Conservation (phyloP, 2,113 vertebrate species). For the Hymenochirus boettgeri region DNA sequence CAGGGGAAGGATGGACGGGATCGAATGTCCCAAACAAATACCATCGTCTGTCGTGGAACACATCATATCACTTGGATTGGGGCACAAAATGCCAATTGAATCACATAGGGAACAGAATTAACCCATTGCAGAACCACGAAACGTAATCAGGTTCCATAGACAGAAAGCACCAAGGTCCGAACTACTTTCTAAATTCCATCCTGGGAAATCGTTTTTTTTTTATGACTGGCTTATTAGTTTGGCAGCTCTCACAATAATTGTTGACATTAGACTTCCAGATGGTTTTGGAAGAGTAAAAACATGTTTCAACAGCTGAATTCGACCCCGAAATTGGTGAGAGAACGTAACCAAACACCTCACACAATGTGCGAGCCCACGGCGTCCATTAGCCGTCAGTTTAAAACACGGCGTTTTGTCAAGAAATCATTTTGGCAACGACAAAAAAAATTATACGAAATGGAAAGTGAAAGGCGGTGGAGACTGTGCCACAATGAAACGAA, state of each 20-base stretch:
- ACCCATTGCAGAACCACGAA: too few relatives aligned
- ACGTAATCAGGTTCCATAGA: too few relatives aligned
- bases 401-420: too few relatives aligned
- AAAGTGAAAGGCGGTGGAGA: not conserved
- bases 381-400: not conserved
- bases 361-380: not conserved
- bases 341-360: conserved; percentile 12
- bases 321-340: conserved; percentile 3
- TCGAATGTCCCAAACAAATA: conserved; percentile 20
- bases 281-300: not conserved
- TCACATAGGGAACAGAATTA: not conserved
- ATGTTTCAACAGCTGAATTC: conserved; percentile 1
- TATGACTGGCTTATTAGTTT: not conserved
- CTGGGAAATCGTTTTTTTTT: not conserved
- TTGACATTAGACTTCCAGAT: not conserved
- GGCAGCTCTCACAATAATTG: too few relatives aligned
- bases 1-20: conserved; percentile 1
- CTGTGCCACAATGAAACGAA: not conserved
- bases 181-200: not conserved
- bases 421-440: not conserved
- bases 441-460: not conserved
- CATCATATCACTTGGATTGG: not conserved
- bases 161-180: not conserved
- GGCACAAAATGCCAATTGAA: not conserved
- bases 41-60: conserved; percentile 4